Evolutionary conservation across 2,888 invertebrate species (phyloP).

Genomic region (Eumerus sabulonum): DNA sequence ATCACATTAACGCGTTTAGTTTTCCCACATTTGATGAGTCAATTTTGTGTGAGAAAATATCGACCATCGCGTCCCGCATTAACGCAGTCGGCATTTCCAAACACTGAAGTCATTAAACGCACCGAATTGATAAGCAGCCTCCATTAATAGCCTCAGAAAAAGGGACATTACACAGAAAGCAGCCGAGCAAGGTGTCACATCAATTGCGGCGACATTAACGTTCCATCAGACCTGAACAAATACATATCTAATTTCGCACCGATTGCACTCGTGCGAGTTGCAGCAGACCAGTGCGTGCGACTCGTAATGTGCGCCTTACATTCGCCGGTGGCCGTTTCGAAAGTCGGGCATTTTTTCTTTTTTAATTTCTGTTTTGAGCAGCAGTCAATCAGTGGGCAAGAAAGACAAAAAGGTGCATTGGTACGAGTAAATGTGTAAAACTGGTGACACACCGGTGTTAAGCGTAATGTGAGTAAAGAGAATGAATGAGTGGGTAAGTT

Average conservation of each 20-base stretch:
- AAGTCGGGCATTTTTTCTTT: slow-evolving; percentile 5
- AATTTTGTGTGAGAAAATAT: slow-evolving; percentile 37
- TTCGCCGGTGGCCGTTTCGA: slow-evolving; percentile 19
- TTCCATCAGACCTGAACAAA: slow-evolving; percentile 4
- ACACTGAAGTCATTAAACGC: slow-evolving; percentile 58
- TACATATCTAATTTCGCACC: slow-evolving; percentile 46
- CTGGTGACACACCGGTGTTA: slow-evolving; percentile 11
- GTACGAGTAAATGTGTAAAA: slow-evolving; percentile 11
- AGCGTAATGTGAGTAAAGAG: slow-evolving; percentile 12
- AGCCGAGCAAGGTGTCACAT: slow-evolving; percentile 54
- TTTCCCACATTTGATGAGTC: too few species aligned
- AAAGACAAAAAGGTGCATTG: slow-evolving; percentile 1
- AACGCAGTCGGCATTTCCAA: slow-evolving; percentile 57
- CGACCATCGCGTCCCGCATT: slow-evolving; percentile 49
- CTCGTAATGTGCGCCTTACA: slow-evolving; percentile 13
- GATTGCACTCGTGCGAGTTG: slow-evolving; percentile 53
- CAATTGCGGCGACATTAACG: slow-evolving; percentile 45
- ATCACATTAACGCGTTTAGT: too few species aligned
- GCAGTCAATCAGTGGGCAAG: slow-evolving; percentile 2
- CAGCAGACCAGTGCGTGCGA: slow-evolving; percentile 35
- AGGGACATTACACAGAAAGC: slow-evolving; percentile 26
- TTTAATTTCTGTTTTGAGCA: slow-evolving; percentile 19
- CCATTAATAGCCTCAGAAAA: slow-evolving; percentile 53
- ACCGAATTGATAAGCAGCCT: slow-evolving; percentile 50
- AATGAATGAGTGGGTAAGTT: slow-evolving; percentile 9